Base-by-base conservation (phyloP, 2,888 invertebrate genomes). In the Phyllotreta cruciferae region DNA sequence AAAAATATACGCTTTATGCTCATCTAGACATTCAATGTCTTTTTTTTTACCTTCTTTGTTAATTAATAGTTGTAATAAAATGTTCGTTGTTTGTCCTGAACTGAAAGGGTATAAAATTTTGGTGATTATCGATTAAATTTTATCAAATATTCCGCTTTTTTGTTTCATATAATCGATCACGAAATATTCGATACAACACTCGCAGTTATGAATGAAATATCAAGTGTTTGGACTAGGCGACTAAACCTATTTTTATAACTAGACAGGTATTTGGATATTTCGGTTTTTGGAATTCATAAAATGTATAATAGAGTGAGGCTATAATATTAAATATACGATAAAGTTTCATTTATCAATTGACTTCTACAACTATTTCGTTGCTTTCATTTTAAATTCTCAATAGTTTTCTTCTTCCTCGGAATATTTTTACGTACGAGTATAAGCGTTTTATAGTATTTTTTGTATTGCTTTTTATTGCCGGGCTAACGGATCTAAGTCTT, bases 401-500 rank as follows among this genome's bases (percentile, higher is more conserved):
- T 55, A 45, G 52, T 49, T 52, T 50, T 34, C 60, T 44, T 58
- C 57, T 42, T 66, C 49, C 68, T 69, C 71, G 71, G 70, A 11
- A 67, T 24, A 24, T 24, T 67, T 72, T 73, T 75, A 73, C 73
- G 73, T 74, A 75, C 74, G 74, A 75, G 70, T 75, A 74, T 78
- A 77, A 78, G 77, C 77, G 75, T 75, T 75, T 73, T 74, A 70
- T 70, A 70, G 73, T 71, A 71, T 74, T 76, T 71, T 63, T 70
- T 63, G 72, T 79, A 79, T 79, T 79, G 79, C 79, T 79, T 77
- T 71, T 79, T 77, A 79, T 79, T 79, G 78, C 79, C 74, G 67
- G 74, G 69, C 75, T 64, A 55, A n/a, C 56, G 62, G 64, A 68
- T 52, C 37, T 44, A 57, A 61, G 61, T 61, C 54, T 57, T 56